Base-by-base conservation (phyloP, 2,113 vertebrate genomes). In the Semicossyphus pulcher region DNA sequence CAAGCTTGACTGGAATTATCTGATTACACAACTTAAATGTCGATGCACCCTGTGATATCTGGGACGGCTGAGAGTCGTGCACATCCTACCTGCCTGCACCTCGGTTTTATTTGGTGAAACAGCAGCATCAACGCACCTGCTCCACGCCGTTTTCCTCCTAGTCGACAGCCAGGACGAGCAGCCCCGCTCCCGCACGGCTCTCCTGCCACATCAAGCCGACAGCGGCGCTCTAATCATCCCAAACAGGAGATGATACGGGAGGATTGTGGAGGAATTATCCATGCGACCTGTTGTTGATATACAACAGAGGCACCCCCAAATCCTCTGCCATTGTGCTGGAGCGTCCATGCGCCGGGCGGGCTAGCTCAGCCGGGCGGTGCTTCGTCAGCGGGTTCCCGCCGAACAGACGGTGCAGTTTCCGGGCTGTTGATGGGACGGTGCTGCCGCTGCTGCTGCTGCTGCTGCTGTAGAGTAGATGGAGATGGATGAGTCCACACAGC, bases 201-300 rank as follows among this genome's bases (percentile, higher is more conserved):
- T 61, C 53, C 85, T 49, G 65, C 76, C 82, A 88, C 91, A 90
- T 90, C 70, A 78, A 45, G 74, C 75, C 68, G 65, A 81, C 78
- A 57, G 79, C 70, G 67, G 71, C 56, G 75, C 87, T 82, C 62
- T 65, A 36, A 72, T 88, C 81, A 52, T 78, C 73, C 70, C 49
- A 64, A 74, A 74, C 36, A 76, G 9, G 44, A 69, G 72, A 65
- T 36, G 76, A 75, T 67, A 32, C 62, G 37, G 44, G 58, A 39
- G 36, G 52, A 20, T 15, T 31, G 48, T 11, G 53, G 72, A 45
- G 85, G 85, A 84, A 85, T 90, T 84, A 91, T 81, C 88, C 86
- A 83, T 58, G 88, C 76, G 86, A 92, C 88, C 89, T 91, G 88
- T 91, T 92, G 86, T 86, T 68, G 53, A 77, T 42, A 20, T 31